Evolutionary conservation across 23 tunicate species (phyloP).

Genomic region (Ascidia mentula): DNA sequence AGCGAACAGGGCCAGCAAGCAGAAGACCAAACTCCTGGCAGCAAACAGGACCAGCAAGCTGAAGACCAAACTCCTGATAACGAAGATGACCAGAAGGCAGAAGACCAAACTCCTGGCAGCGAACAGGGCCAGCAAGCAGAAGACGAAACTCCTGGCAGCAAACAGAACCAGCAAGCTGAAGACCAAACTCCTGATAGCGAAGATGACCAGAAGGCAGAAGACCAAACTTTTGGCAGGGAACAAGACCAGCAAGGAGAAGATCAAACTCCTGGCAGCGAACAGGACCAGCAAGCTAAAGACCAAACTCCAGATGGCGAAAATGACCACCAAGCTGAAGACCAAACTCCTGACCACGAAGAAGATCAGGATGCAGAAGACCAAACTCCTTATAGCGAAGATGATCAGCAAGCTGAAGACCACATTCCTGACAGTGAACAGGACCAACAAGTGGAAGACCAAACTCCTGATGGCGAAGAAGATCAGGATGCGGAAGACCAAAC

Average conservation of each 20-base stretch:
- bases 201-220: not conserved
- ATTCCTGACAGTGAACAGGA: too few relatives aligned
- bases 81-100: not conserved
- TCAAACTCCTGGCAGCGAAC: not conserved
- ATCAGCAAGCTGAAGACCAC: not conserved
- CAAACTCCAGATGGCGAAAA: not conserved
- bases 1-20: not conserved
- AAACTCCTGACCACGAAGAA: not conserved
- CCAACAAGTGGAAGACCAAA: not conserved
- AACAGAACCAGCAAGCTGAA: not conserved
- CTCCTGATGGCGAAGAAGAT: not conserved
- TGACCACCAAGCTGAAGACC: not conserved
- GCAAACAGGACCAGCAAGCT: not conserved
- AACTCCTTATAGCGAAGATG: conserved; percentile 2
- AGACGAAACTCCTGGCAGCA: not conserved
- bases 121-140: not conserved
- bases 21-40: not conserved
- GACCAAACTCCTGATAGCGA: not conserved
- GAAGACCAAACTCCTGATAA: not conserved
- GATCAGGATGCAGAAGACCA: not conserved
- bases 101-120: not conserved
- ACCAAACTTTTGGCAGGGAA: not conserved
- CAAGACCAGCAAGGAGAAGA: not conserved
- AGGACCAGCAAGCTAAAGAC: not conserved
- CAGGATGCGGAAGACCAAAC: too few relatives aligned